Base-by-base conservation (phyloP, 2,797 vertebrate genomes). In the Scleropages formosus region DNA sequence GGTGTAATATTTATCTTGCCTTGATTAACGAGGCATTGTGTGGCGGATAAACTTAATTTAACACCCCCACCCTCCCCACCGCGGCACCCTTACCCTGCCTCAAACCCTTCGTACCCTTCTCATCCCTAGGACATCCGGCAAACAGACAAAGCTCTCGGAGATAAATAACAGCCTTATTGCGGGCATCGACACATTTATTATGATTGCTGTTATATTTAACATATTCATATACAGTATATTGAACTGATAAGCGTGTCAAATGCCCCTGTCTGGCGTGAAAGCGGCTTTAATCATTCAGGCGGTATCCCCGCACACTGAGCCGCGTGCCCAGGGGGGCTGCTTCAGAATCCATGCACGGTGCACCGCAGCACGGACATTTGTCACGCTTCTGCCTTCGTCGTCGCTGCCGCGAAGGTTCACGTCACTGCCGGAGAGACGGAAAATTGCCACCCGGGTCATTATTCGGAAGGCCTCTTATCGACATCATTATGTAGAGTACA, bases 1-100 rank as follows among this genome's bases (percentile, higher is more conserved):
- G 80, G 82, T 82, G 84, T 85, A 85, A 88, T 87, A 88, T 88
- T 87, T 87, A 88, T 86, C 87, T 84, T 76, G 66, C 75, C 74
- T 81, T 85, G 84, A 89, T 87, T 84, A 87, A 88, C 74, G 64
- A 80, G 82, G 59, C 79, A 64, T 68, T 73, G 78, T 77, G 78
- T 46, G 79, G 81, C 24, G 72, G 66, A 75, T 73, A 75, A 76
- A 82, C 74, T 85, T 87, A 88, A 89, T 86, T 84, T 81, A 88
- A 90, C 83, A 82, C 84, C 84, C 84, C 71, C 70, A 53, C 53
- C 31, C 73, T 56, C 62, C 39, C 69, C 59, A n/a, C 61, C 64
- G 24, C 26, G 39, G 18, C 72, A 72, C 71, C 31, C 68, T 61
- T n/a, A 9, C 69, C 68, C 59, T 75, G 63, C 71, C 71, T 63